Evolutionary conservation across 2,888 invertebrate species (phyloP).

Genomic region (Ichneumoninae sp.): DNA sequence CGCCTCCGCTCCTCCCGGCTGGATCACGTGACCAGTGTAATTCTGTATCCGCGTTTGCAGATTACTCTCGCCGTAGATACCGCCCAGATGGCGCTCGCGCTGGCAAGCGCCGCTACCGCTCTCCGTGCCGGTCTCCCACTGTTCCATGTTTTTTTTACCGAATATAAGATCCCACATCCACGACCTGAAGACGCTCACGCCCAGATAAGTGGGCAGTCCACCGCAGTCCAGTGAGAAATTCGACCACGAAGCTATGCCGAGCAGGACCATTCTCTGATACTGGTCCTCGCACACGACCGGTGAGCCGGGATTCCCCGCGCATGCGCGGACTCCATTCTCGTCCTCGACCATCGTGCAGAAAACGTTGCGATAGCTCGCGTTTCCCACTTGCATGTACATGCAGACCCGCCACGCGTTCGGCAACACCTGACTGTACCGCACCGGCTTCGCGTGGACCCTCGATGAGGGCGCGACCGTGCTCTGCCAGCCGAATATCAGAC

Average conservation of each 20-base stretch:
- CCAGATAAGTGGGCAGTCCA: constrained; percentile 71
- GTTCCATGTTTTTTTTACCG: constrained; percentile 54
- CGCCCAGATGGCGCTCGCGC: constrained; percentile 27
- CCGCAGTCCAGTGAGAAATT: constrained; percentile 74
- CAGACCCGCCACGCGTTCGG: constrained; percentile 73
- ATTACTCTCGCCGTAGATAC: constrained; percentile 32
- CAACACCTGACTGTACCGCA: constrained; percentile 71
- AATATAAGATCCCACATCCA: constrained; percentile 73
- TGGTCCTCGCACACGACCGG: constrained; percentile 74
- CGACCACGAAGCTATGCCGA: constrained; percentile 76
- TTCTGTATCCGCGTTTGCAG: constrained; percentile 32
- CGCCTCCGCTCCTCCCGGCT: neutral
- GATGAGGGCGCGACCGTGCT: constrained; percentile 68
- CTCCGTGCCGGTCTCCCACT: constrained; percentile 42
- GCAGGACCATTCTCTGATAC: constrained; percentile 66
- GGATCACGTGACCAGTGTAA: constrained; percentile 25
- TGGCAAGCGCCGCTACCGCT: constrained; percentile 40
- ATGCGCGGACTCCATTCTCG: constrained; percentile 70
- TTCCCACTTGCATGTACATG: constrained; percentile 69
- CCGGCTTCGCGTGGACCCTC: constrained; percentile 73
- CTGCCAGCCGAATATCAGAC: constrained; percentile 76
- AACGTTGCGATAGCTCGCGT: constrained; percentile 71
- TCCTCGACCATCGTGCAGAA: constrained; percentile 73
- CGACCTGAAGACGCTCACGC: constrained; percentile 70
- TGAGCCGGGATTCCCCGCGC: constrained; percentile 77